phyloP scores from a whole-genome alignment of 2,113 vertebrate species.

The Paradoxurus hermaphroditus region DNA sequence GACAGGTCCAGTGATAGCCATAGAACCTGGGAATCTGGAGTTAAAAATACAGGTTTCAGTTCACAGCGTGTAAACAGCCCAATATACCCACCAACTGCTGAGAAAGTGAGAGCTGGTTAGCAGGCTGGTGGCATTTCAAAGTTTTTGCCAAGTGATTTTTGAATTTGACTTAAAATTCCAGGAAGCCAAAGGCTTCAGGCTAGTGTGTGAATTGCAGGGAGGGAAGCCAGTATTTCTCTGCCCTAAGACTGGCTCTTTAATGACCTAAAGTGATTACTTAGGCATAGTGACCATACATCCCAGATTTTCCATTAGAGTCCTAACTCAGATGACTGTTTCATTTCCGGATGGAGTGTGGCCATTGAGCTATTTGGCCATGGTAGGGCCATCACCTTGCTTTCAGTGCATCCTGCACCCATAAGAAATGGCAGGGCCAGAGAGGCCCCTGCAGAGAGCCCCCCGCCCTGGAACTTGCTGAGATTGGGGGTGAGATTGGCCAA shows the following conservation, averaged over 20 bases:
- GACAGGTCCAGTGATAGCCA: neutral
- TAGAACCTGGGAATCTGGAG: neutral
- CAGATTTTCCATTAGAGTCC: neutral
- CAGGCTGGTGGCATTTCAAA: neutral
- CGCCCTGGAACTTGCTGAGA: rapidly evolving
- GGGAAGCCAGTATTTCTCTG: neutral
- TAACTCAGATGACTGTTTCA: neutral
- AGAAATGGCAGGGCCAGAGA: neutral
- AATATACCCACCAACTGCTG: neutral
- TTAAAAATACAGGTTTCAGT: neutral
- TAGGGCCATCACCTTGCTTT: neutral
- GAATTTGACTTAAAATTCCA: neutral
- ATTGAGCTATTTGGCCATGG: rapidly evolving
- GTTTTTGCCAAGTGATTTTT: neutral
- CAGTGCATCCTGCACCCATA: neutral
- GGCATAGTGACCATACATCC: neutral
- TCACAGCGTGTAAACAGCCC: neutral
- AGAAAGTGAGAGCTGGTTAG: neutral
- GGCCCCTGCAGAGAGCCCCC: neutral
- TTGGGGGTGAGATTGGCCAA: rapidly evolving
- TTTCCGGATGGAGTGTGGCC: neutral
- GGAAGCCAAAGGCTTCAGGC: neutral
- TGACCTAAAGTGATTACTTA: neutral
- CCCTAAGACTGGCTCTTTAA: neutral
- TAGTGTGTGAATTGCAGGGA: neutral